Percentiles rank a stretch among this genome's conserved stretches.
These are phyloP conservation scores for Aix galericulata DNA, from an alignment of 2,113 vertebrate species.

Conservation along the genomic window DNA sequence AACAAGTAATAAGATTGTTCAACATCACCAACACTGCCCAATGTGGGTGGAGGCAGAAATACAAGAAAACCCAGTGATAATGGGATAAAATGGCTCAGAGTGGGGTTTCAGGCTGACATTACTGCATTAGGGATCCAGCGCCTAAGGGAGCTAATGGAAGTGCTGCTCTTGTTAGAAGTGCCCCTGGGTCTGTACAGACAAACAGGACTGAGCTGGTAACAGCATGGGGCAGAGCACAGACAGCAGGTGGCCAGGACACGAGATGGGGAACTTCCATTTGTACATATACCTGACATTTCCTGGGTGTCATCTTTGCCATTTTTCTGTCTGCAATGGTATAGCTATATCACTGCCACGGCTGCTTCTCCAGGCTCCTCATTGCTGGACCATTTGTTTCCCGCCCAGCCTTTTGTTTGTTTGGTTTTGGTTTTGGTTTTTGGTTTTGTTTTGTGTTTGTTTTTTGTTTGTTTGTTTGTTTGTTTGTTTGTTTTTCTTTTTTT, in stretches of 20 bases:
- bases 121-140: background rate
- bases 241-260: background rate
- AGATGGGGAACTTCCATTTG: background rate
- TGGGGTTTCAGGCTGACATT: background rate
- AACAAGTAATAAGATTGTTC: background rate
- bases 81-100: background rate
- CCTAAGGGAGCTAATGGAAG: slow-evolving; percentile 4
- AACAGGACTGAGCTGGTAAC: background rate
- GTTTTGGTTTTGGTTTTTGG: no score
- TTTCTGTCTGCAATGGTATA: background rate
- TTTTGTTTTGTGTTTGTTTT: no score
- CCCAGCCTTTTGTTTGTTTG: background rate
- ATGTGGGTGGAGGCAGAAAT: background rate
- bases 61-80: fast-evolving
- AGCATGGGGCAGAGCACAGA: background rate
- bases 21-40: background rate
- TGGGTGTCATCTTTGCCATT: background rate
- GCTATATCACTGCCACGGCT: background rate
- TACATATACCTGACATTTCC: background rate
- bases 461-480: no score
- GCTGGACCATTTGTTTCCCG: background rate
- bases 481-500: no score
- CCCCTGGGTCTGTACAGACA: background rate
- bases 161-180: background rate
- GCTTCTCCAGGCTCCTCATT: fast-evolving